Conservation (phyloP, 2,888 invertebrate species). For the Drosophila fungiperda region DNA sequence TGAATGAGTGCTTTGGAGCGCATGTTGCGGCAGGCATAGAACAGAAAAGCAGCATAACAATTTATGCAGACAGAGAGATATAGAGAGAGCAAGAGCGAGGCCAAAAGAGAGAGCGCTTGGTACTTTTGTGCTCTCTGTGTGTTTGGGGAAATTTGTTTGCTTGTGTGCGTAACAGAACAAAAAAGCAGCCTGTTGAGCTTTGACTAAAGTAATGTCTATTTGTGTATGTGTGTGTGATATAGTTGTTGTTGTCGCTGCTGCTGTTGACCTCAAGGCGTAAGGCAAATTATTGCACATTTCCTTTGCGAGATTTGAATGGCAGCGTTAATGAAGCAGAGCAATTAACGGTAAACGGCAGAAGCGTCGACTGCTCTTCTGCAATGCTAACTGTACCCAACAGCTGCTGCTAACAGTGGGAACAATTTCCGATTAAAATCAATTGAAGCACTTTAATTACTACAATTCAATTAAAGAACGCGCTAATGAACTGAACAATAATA, state of each 20-base stretch:
- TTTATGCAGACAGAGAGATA: conserved; percentile 40
- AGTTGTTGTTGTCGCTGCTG: conserved; percentile 15
- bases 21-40: conserved; percentile 67
- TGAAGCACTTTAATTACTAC: conserved; percentile 82
- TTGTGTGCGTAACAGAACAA: conserved; percentile 27
- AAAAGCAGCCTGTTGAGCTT: conserved; percentile 76
- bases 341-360: conserved; percentile 49
- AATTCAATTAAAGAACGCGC: conserved; percentile 80
- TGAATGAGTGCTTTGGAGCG: conserved; percentile 50
- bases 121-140: conserved; percentile 48
- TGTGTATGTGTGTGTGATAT: conserved; percentile 10
- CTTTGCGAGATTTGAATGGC: conserved; percentile 66
- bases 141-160: conserved; percentile 64
- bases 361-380: conserved; percentile 44
- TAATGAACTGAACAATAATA: conserved; percentile 58
- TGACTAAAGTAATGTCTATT: conserved; percentile 19
- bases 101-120: conserved; percentile 12
- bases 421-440: conserved; percentile 81
- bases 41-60: conserved; percentile 31
- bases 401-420: conserved; percentile 71
- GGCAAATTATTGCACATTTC: conserved; percentile 75
- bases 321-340: conserved; percentile 72
- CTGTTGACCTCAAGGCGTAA: conserved; percentile 61
- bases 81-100: conserved; percentile 6
- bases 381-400: conserved; percentile 48